Evolutionary conservation across 2,113 vertebrate species (phyloP), one percentile per base, ranked within the genome.

Genomic region (Haemorhous mexicanus): DNA sequence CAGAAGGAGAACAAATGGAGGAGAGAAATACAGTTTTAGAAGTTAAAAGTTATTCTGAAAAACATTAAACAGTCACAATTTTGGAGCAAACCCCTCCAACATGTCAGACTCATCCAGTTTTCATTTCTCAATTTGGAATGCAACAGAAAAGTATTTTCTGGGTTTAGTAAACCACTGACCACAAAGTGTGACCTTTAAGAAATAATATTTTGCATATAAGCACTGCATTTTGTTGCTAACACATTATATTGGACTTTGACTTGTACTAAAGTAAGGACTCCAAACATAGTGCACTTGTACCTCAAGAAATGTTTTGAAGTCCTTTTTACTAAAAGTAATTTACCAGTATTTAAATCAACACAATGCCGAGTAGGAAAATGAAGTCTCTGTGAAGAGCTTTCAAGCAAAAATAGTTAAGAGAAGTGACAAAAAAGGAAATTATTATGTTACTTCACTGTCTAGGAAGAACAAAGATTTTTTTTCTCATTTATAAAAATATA

Each of bases 11-110:
- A 90, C 27, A 84, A 89, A 69, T 68, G 10, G 27, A 68, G 39
- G 47, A 87, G 10, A 83, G 28, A 96, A 94, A 91, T 21, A 67
- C 18, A 52, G 17, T 79, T 90, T 94, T 61, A 89, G 11, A 86
- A 67, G 13, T 6, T 49, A 44, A 58, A 84, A 84, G 26, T 52
- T 73, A 70, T 19, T 90, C 46, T 83, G 46, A 70, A 47, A 89
- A 93, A 39, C 16, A 56, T 41, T 41, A 23, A 82, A 53, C 11
- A 61, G 13, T 64, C 16, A 30, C 17, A 43, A 2, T 64, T 89
- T 78, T 58, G 52, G 44, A 85, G 59, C 46, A 91, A 84, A 35
- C 5, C 30, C 28, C 49, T 61, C 13, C 1, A 10, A 64, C 1
- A 3, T 2, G 3, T 35, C 52, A 77, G 43, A 78, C 46, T 39